These are phyloP conservation scores for Apis florea DNA, from an alignment of 1,140 invertebrate species.

Conservation along the genomic window DNA sequence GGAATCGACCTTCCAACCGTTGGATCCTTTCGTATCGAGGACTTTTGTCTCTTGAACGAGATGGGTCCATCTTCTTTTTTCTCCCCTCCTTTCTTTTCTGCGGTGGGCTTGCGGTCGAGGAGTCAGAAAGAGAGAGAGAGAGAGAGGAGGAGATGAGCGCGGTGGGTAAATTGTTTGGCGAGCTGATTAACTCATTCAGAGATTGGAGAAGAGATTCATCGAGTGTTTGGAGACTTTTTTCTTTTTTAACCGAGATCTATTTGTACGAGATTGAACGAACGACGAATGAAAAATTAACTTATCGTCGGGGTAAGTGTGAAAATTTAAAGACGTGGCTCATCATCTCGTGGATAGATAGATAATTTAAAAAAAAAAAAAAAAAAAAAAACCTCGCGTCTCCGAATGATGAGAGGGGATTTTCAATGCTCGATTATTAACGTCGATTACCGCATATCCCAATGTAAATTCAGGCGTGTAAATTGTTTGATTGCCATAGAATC, in stretches of 20 bases:
- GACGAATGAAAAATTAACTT: too few relatives aligned
- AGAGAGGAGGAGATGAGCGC: background rate
- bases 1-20: too few relatives aligned
- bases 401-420: background rate
- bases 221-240: background rate
- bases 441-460: constrained; percentile 16
- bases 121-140: too few relatives aligned
- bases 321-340: too few relatives aligned
- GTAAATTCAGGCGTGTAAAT: constrained; percentile 37
- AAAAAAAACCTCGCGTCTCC: too few relatives aligned
- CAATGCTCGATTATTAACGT: constrained; percentile 29
- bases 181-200: constrained; percentile 6
- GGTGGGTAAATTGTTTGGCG: background rate
- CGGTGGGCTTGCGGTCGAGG: background rate
- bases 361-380: too few relatives aligned
- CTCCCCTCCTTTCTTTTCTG: too few relatives aligned
- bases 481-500: constrained; percentile 21
- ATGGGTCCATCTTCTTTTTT: background rate
- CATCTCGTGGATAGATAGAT: too few relatives aligned
- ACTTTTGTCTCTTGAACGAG: background rate
- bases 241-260: background rate
- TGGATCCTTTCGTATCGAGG: background rate
- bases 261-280: too few relatives aligned
- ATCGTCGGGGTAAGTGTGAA: too few relatives aligned
- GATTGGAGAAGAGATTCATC: background rate